A percentile compares a stretch with the other conserved stretches of the same genome.
Conservation (phyloP, 2,888 invertebrate species). For the Pandemis corylana region DNA sequence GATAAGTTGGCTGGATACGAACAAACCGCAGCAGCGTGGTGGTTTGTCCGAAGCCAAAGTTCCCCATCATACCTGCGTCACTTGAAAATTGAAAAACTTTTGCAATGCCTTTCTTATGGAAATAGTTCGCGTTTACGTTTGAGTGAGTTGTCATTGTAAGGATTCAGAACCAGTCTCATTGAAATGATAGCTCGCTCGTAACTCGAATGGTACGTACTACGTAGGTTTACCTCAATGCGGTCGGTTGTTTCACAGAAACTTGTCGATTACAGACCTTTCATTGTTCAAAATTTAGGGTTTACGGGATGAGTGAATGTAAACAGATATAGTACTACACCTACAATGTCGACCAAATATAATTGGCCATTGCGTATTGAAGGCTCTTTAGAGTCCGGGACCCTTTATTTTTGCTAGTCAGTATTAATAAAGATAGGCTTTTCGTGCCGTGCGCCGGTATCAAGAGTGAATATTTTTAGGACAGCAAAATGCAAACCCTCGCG, state of each 20-base stretch:
- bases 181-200: constrained; percentile 61
- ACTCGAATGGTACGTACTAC: constrained; percentile 19
- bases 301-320: neutral
- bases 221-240: constrained; percentile 3
- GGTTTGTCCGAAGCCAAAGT: constrained; percentile 76
- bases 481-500: constrained; percentile 77
- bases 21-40: constrained; percentile 41
- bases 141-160: constrained; percentile 82
- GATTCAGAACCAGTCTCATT: constrained; percentile 72
- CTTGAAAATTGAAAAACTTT: constrained; percentile 85
- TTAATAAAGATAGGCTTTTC: constrained; percentile 3
- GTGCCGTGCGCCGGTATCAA: constrained; percentile 14
- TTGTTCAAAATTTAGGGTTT: neutral
- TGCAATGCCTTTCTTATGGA: constrained; percentile 83
- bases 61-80: constrained; percentile 83
- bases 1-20: constrained; percentile 34
- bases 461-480: constrained; percentile 64
- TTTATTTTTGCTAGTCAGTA: too few species aligned
- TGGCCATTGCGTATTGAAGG: too few species aligned
- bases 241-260: constrained; percentile 5
- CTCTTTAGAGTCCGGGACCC: too few species aligned
- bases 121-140: constrained; percentile 82
- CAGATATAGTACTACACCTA: too few species aligned
- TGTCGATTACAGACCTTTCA: neutral
- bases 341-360: too few species aligned